Evolutionary conservation across 2,797 vertebrate genomes (phyloP).

Genomic region (Artibeus jamaicensis): DNA sequence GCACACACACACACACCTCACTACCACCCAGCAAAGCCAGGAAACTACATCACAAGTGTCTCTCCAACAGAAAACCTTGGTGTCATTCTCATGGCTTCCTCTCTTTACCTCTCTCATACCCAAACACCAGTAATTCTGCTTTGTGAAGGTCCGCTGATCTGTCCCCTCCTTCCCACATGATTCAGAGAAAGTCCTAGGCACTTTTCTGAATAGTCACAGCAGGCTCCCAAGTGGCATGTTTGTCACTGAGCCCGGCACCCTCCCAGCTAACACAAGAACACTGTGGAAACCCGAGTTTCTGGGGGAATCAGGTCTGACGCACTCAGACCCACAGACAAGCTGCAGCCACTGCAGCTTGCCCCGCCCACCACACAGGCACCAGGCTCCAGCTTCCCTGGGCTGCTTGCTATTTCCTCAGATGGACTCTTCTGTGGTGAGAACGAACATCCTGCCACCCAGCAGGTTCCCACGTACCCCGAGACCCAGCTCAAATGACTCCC

Average conservation of each 20-base stretch:
- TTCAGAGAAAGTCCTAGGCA: not conserved
- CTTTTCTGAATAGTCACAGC: not conserved
- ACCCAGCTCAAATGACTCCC: not conserved
- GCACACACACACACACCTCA: not conserved
- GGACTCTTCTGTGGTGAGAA: not conserved
- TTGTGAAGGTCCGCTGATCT: not conserved
- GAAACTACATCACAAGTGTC: not conserved
- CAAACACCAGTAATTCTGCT: not conserved
- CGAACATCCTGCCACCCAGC: not conserved
- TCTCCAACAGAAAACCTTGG: not conserved
- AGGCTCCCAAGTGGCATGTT: not conserved
- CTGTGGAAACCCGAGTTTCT: too few relatives aligned
- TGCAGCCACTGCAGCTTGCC: not conserved
- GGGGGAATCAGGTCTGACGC: not conserved
- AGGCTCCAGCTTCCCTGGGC: not conserved
- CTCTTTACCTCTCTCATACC: too few relatives aligned
- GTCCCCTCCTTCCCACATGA: not conserved
- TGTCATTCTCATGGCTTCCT: not conserved
- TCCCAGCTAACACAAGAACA: not conserved
- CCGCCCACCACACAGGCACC: not conserved
- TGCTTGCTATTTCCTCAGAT: not conserved
- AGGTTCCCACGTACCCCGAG: not conserved
- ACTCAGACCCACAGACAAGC: not conserved
- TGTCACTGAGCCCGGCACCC: not conserved
- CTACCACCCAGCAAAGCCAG: not conserved